Evolutionary conservation across 2,113 vertebrate species (phyloP).

Genomic region (Mus pahari): DNA sequence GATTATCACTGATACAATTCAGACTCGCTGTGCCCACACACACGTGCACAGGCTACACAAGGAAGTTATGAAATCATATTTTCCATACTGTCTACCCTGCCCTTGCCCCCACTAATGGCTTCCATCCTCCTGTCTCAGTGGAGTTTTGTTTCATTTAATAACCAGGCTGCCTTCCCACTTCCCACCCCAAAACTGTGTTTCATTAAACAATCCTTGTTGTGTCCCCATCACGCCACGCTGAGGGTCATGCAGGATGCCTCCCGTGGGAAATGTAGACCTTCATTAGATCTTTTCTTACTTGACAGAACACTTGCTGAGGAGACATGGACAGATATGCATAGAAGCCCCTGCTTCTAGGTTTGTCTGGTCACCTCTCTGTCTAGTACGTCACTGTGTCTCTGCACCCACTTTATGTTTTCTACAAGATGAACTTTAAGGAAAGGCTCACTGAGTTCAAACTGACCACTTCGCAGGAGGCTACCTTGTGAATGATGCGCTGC

Average conservation of each 20-base stretch:
- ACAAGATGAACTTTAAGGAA: not conserved
- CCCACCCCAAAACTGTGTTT: not conserved
- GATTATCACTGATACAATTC: not conserved
- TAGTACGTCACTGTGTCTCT: not conserved
- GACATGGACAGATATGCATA: not conserved
- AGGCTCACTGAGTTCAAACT: not conserved
- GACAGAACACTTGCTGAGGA: not conserved
- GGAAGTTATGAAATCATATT: not conserved
- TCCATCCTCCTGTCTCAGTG: not conserved
- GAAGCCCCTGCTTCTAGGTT: constrained; percentile 14
- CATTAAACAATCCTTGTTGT: not conserved
- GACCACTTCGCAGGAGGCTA: not conserved
- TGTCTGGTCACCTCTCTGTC: not conserved
- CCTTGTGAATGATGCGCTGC: not conserved
- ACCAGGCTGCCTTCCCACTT: not conserved
- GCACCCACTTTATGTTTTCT: not conserved
- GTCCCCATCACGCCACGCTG: not conserved
- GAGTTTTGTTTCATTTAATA: not conserved
- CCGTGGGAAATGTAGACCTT: not conserved
- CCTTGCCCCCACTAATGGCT: not conserved
- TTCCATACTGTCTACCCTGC: not conserved
- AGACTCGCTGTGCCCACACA: not conserved
- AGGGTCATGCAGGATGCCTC: not conserved
- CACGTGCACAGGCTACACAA: not conserved
- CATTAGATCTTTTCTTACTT: not conserved